Conservation (phyloP, 2,797 vertebrate species). For the Chrysocyon brachyurus region DNA sequence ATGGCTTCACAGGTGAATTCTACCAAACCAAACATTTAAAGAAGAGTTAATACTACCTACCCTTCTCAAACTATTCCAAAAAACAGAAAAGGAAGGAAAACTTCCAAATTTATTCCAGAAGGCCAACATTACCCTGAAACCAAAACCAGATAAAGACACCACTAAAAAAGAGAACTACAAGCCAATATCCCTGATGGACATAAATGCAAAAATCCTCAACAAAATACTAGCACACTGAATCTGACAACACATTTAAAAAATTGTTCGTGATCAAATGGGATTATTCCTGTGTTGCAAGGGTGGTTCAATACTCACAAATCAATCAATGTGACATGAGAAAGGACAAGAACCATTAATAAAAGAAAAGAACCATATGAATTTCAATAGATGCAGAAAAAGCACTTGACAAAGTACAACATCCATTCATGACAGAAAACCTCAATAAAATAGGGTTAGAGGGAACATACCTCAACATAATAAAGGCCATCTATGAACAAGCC, state of each 20-base stretch:
- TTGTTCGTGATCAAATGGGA: background rate
- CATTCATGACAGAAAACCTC: background rate
- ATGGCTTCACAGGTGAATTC: background rate
- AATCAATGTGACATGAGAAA: background rate
- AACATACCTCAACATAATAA: background rate
- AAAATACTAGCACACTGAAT: background rate
- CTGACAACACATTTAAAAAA: background rate
- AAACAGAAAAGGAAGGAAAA: background rate
- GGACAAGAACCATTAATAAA: background rate
- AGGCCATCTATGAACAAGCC: background rate
- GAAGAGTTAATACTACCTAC: background rate
- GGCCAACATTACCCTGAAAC: background rate
- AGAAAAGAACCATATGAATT: background rate
- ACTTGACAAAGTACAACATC: background rate
- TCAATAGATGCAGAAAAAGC: background rate
- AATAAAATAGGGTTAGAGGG: background rate
- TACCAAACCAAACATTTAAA: background rate
- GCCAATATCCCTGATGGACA: background rate
- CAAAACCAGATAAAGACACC: background rate
- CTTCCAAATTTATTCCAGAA: background rate
- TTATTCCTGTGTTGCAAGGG: background rate
- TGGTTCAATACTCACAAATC: background rate
- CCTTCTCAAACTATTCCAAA: background rate
- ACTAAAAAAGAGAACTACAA: background rate
- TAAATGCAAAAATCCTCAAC: background rate